Evolutionary conservation across 2,113 vertebrate genomes (phyloP), one percentile per base, ranked within the genome.

Genomic region (Apteryx mantelli): DNA sequence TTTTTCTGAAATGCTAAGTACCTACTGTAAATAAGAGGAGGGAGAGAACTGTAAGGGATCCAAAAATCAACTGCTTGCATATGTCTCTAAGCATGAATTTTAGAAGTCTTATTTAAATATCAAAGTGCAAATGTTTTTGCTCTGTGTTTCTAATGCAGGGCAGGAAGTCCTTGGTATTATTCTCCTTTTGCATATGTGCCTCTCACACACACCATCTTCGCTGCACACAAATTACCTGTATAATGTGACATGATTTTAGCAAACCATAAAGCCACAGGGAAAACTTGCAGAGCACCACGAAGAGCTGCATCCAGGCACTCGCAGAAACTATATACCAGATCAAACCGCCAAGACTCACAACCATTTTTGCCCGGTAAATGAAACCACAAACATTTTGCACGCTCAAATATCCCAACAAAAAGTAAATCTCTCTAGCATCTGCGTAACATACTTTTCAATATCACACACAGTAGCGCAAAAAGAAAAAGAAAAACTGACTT

Each of bases 41-140:
- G 13, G 8, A 83, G 73, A 77, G 48, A 79, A 77, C 56, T 91
- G 87, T 89, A 87, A 88, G 46, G 38, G 32, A 82, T 85, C 81
- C 84, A 94, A 89, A 95, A 93, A 71, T 77, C 85, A 93, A 91
- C 89, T 89, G 32, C 93, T 95, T 93, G 55, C 85, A 90, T 93
- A 86, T 91, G 95, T 94, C 66, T 81, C 69, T 5, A 6, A 90
- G 66, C 58, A 28, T 34, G 38, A 74, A 38, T 80, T 88, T 95
- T 80, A 40, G 89, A 91, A 73, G 55, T n/a, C 81, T 81, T 42
- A 94, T 93, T 91, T 93, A 79, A 94, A 94, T 94, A 94, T 89
- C 66, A 73, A 87, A 95, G 74, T 50, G 55, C 18, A 11, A 90
- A 65, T 78, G 12, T 38, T 83, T 95, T 96, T 64, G 64, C 61